Evolutionary conservation across 2,113 vertebrate genomes (phyloP), one percentile per base, ranked within the genome.

Genomic region (Anthoscopus minutus): DNA sequence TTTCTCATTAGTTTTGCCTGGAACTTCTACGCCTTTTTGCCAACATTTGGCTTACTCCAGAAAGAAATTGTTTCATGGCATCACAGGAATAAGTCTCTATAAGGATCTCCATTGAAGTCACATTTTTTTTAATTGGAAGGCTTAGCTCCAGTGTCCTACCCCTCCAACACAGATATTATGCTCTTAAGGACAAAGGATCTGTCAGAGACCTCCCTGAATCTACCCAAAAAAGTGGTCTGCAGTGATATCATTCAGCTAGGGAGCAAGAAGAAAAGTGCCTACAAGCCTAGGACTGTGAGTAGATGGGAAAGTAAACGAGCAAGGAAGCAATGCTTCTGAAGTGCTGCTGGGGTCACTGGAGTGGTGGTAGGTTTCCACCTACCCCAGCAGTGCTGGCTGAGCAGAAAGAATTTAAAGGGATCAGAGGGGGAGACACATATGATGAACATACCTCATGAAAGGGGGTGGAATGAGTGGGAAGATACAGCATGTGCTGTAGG

Each of bases 381-480:
- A 84, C 56, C 60, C 86, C 93, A 95, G 86, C 74, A 89, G 45
- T 23, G 56, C 42, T 80, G 71, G 30, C 33, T 77, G 47, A 77
- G 44, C 35, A 44, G 47, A 93, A 61, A 44, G 28, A 10, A 3
- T 73, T 95, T 88, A 50, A 70, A 88, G 40, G 47, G 33, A 70
- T 88, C 58, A 70, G 92, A 92, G 58, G 2, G 71, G 33, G 42
- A 85, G 57, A 80, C 61, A 76, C 91, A 86, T 89, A 64, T 73
- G 87, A 94, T 70, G 85, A 95, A 88, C 92, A 89, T 65, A 35
- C 71, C 79, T 79, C 78, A 77, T 62, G 62, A 66, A 87, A 65
- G 64, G 62, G 61, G 76, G 33, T 84, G 72, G 80, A 93, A 88
- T 90, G 92, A 88, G 76, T 95, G 91, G 95, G 92, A 94, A 94